Conservation (phyloP, 2,888 invertebrate species). For the Stratiomys singularior region DNA sequence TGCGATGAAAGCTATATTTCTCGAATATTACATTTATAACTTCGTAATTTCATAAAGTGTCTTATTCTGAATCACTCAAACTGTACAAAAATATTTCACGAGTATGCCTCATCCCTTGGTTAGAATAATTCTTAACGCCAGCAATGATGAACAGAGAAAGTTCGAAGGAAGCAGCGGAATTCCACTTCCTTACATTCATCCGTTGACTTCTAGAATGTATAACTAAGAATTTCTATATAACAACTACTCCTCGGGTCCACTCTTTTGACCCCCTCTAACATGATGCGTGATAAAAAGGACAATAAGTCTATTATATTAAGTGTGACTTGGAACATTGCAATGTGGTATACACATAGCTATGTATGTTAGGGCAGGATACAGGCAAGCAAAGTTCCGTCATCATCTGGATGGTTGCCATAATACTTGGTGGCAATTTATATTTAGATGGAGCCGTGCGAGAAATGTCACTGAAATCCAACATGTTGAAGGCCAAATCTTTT, state of each 20-base stretch:
- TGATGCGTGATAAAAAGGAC: not conserved
- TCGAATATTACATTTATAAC: no score
- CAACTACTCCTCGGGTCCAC: not conserved
- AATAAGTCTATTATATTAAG: constrained; percentile 7
- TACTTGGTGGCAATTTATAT: no score
- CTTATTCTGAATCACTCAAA: no score
- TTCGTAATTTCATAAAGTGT: no score
- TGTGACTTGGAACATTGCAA: not conserved
- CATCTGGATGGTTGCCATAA: not conserved
- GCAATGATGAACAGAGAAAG: not conserved
- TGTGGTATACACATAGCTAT: not conserved
- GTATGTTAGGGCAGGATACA: not conserved
- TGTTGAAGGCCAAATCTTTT: no score
- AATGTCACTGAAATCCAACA: not conserved
- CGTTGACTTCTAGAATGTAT: not conserved
- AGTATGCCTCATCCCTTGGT: no score
- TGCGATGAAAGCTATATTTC: no score
- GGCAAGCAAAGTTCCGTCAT: not conserved
- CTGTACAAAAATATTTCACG: no score
- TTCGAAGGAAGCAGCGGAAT: not conserved
- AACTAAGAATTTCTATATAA: not conserved
- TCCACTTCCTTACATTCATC: not conserved
- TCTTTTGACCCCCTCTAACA: not conserved
- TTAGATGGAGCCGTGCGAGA: not conserved
- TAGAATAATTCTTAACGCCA: not conserved